Evolutionary conservation across 2,797 vertebrate species (phyloP), one percentile per base, ranked within the genome.

Genomic region (Delichon dasypus): DNA sequence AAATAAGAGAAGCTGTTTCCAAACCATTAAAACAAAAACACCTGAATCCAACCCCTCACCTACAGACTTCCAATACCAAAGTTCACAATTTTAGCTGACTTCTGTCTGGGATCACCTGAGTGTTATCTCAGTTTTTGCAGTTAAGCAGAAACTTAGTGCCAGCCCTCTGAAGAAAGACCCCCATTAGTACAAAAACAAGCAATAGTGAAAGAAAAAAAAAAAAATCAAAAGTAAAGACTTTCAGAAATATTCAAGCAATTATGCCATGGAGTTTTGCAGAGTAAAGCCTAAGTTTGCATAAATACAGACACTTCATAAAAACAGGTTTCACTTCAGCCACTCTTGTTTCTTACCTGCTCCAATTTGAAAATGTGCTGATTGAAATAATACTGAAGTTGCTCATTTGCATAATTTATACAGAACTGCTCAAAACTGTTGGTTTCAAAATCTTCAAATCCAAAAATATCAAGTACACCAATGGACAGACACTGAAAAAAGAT

Each of bases 351-450:
- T 91, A 99, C 99, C 99, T 99, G 99, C 88, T 99, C 99, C 93
- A 99, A 97, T 89, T 98, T 99, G 97, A 99, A 99, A 96, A 99
- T 99, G 96, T 99, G 99, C 93, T 99, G 98, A 94, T 99, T 99
- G 98, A 99, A 99, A 97, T 99, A 99, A 98, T 99, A 99, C 98
- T 99, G 99, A 72, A 99, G 98, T 97, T 99, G 99, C 95, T 99
- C 99, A 1, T 99, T 99, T 93, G 99, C 99, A 48, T 99, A 99
- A 97, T 99, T 99, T 96, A 99, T 99, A 96, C 99, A 99, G 97
- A 99, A 99, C 96, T 99, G 99, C 95, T 99, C 99, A n/a, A 99
- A 99, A 96, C 99, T 99, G 97, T 99, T 99, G 89, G 98, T 99
- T 93, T 98, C 98, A n/a, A 99, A 99, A 97, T 99, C 99, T 97